phyloP scores from a whole-genome alignment of 2,888 invertebrate species.

The Endomychus coccineus region DNA sequence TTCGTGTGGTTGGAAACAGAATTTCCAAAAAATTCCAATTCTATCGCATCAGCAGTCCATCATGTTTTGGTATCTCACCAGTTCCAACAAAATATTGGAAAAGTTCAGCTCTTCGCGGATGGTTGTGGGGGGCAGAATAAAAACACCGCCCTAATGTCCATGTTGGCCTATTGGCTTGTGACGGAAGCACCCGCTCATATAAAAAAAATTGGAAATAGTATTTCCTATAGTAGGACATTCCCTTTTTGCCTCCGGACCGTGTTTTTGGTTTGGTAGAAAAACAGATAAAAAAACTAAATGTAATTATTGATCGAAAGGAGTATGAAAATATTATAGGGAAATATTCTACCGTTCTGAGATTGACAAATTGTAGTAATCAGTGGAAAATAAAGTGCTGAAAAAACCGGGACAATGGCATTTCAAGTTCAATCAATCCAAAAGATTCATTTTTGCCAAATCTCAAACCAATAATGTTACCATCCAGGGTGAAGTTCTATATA shows the following conservation, averaged over 20 bases:
- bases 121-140: no score
- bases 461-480: no score
- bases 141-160: constrained; percentile 27
- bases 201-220: constrained; percentile 23
- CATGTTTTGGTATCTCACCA: constrained; percentile 22
- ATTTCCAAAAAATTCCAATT: constrained; percentile 18
- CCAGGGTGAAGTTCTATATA: no score
- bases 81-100: constrained; percentile 26
- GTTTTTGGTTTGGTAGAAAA: constrained; percentile 27
- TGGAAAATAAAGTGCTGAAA: constrained; percentile 4
- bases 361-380: constrained; percentile 15
- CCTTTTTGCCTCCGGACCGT: constrained; percentile 27
- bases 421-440: constrained; percentile 4
- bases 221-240: no score
- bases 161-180: constrained; percentile 27
- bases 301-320: no score
- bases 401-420: constrained; percentile 2
- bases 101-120: constrained; percentile 2
- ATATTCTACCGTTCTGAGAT: no score
- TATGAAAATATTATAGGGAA: no score
- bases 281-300: no score
- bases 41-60: constrained; percentile 28
- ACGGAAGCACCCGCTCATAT: constrained; percentile 12
- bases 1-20: no score
- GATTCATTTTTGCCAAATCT: constrained; percentile 6